A percentile compares a stretch with the other conserved stretches of the same genome.
These are phyloP conservation scores for Lonchura striata DNA, from an alignment of 2,113 vertebrate species.

Conservation along the genomic window DNA sequence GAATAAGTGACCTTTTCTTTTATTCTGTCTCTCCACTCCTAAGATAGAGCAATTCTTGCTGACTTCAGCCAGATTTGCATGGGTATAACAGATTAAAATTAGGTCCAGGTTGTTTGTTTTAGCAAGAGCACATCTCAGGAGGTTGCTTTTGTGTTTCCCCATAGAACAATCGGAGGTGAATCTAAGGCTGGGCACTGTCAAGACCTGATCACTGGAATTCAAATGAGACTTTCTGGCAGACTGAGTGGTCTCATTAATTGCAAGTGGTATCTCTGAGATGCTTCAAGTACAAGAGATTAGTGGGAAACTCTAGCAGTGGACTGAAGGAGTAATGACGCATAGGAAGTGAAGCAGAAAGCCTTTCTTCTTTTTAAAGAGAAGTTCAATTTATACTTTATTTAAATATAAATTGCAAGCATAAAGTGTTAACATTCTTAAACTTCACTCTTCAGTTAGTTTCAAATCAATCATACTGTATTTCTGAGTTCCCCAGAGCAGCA, in stretches of 20 bases:
- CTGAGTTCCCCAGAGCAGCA: not conserved
- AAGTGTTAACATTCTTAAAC: not conserved
- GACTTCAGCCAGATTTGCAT: not conserved
- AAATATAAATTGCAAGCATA: slow-evolving; percentile 40
- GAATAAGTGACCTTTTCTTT: not conserved
- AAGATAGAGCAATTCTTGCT: not conserved
- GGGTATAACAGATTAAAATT: not conserved
- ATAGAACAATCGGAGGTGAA: not conserved
- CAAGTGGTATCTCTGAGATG: slow-evolving; percentile 44
- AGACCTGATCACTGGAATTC: not conserved
- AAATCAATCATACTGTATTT: not conserved
- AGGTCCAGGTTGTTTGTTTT: not conserved
- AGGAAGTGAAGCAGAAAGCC: slow-evolving; percentile 66
- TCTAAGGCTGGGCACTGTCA: not conserved
- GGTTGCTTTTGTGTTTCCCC: not conserved
- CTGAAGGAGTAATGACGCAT: slow-evolving; percentile 40
- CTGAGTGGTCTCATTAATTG: slow-evolving; percentile 14
- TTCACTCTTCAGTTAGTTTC: slow-evolving; percentile 4
- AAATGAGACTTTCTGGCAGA: slow-evolving; percentile 35
- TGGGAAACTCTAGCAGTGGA: not conserved
- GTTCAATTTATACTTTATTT: slow-evolving; percentile 49
- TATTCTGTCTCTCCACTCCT: not conserved
- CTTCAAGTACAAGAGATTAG: slow-evolving; percentile 68
- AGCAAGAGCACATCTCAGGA: not conserved
- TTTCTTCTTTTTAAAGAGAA: slow-evolving; percentile 34